These are phyloP conservation scores for Clarias magur DNA, from an alignment of 2,113 vertebrate genomes.

Conservation along the genomic window DNA sequence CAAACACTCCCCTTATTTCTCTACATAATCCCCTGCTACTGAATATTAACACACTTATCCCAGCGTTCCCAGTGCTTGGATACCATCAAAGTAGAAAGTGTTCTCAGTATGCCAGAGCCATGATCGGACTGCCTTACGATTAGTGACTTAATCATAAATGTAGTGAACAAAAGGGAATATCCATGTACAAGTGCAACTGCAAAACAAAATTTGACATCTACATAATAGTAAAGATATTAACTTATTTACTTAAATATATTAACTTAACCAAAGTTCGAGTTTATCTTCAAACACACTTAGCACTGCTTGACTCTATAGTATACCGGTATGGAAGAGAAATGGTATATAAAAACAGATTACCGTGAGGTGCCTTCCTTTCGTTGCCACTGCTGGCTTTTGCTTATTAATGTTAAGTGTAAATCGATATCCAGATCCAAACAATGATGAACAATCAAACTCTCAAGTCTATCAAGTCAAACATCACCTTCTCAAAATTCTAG, in stretches of 20 bases:
- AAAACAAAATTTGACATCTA: neutral
- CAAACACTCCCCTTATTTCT: too few species aligned
- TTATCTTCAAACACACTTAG: neutral
- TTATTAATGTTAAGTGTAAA: neutral
- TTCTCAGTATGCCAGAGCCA: too few species aligned
- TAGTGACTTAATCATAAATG: too few species aligned
- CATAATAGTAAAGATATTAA: neutral
- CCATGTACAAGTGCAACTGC: too few species aligned
- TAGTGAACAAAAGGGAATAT: too few species aligned
- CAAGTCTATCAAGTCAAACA: neutral
- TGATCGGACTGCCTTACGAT: too few species aligned
- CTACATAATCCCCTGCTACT: too few species aligned
- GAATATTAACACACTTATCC: too few species aligned
- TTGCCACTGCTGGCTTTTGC: neutral
- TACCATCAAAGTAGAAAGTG: too few species aligned
- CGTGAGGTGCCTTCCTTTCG: neutral
- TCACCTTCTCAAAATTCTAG: neutral
- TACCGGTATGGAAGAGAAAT: neutral
- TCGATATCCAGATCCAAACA: neutral
- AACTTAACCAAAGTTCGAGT: neutral
- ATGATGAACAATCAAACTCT: neutral
- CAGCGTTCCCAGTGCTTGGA: too few species aligned
- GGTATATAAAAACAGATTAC: neutral
- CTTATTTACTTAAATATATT: too few species aligned
- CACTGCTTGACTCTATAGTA: neutral